These are phyloP conservation scores for Drosophila mayri DNA, from an alignment of 1,140 invertebrate species.

Conservation along the genomic window DNA sequence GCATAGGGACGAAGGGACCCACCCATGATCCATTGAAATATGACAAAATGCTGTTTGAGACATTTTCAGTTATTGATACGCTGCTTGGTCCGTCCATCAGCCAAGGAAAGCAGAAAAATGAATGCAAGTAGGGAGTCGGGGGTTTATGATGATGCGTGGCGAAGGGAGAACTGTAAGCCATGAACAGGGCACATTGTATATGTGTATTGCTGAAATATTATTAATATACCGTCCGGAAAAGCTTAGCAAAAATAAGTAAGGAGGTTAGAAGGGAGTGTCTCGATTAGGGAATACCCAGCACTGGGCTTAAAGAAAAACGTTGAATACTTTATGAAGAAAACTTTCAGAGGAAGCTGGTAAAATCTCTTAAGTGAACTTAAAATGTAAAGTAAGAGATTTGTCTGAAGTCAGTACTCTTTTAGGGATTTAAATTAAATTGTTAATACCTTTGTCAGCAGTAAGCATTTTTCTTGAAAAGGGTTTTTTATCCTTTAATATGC, in stretches of 20 bases:
- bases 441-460: not conserved
- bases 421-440: not conserved
- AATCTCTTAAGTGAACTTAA: not conserved
- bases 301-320: not conserved
- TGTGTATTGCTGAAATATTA: constrained; percentile 56
- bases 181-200: constrained; percentile 1
- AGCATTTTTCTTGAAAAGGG: not conserved
- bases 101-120: constrained; percentile 51
- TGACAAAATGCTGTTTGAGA: constrained; percentile 84
- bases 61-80: constrained; percentile 84
- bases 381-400: not conserved
- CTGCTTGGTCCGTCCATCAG: constrained; percentile 51
- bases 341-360: no score
- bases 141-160: constrained; percentile 57
- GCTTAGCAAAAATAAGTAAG: constrained; percentile 12
- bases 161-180: not conserved
- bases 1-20: constrained; percentile 9
- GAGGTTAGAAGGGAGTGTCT: not conserved
- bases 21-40: constrained; percentile 70
- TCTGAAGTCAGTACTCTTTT: not conserved
- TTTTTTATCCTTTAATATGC: not conserved
- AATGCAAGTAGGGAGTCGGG: constrained; percentile 65
- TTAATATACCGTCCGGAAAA: constrained; percentile 61
- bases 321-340: not conserved
- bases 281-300: not conserved